Conservation (phyloP, 1,140 invertebrate genomes). For the Drosophila albomicans region DNA sequence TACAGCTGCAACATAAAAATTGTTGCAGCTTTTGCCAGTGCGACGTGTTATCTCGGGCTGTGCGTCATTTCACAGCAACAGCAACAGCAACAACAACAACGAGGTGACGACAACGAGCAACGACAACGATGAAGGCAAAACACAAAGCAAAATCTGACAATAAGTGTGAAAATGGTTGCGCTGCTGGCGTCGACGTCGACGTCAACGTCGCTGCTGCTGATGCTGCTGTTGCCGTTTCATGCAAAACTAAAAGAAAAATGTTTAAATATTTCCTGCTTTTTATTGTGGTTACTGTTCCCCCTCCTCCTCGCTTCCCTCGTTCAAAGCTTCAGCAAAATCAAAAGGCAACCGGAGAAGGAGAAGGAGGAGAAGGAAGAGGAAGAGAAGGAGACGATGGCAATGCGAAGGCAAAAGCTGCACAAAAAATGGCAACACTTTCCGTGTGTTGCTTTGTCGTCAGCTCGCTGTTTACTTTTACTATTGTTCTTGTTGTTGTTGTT, state of each 20-base stretch:
- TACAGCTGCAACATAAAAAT: constrained; percentile 65
- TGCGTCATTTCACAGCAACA: constrained; percentile 78
- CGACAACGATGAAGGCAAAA: constrained; percentile 48
- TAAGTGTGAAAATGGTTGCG: constrained; percentile 79
- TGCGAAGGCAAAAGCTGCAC: constrained; percentile 21
- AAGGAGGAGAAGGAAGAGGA: constrained; percentile 9
- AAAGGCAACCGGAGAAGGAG: constrained; percentile 23
- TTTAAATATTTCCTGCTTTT: constrained; percentile 85
- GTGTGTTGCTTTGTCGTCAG: constrained; percentile 69
- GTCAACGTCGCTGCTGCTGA: constrained; percentile 16
- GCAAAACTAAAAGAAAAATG: constrained; percentile 84
- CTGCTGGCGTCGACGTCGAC: constrained; percentile 22
- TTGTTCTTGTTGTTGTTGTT: constrained; percentile 56
- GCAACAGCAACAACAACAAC: constrained; percentile 27
- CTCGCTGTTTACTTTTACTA: constrained; percentile 62
- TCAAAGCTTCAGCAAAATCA: constrained; percentile 34
- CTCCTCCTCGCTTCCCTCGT: constrained; percentile 4
- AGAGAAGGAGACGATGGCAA: constrained; percentile 18
- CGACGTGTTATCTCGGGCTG: constrained; percentile 77
- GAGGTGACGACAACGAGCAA: constrained; percentile 13
- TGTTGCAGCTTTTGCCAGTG: constrained; percentile 62
- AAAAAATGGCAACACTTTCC: constrained; percentile 81
- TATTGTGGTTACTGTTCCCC: constrained; percentile 71
- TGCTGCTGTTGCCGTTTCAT: constrained; percentile 46
- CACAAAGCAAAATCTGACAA: constrained; percentile 82